Evolutionary conservation across 2,797 vertebrate genomes (phyloP).

Genomic region (Scarus forsteni): DNA sequence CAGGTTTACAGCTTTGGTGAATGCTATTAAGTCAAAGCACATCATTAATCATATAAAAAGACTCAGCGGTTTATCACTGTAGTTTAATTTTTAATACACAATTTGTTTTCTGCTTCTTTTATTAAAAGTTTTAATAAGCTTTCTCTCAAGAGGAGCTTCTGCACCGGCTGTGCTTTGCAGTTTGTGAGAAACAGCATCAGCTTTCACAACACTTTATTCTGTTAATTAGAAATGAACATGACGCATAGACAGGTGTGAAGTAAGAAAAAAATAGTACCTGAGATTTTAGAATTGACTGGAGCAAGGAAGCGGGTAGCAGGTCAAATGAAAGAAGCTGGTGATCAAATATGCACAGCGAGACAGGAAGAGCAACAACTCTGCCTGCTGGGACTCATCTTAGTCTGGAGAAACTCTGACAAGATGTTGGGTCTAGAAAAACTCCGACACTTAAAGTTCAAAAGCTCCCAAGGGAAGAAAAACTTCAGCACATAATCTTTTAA

Average conservation of each 20-base stretch:
- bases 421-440: neutral
- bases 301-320: neutral
- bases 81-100: conserved; percentile 9
- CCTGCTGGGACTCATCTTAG: conserved; percentile 21
- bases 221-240: neutral
- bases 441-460: neutral
- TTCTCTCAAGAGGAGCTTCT: neutral
- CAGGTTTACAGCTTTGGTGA: neutral
- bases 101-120: neutral
- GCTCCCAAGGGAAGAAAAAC: neutral
- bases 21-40: neutral
- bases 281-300: neutral
- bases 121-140: conserved; percentile 11
- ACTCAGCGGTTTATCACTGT: conserved; percentile 1
- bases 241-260: neutral
- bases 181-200: neutral
- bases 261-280: neutral
- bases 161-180: neutral
- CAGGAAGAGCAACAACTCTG: conserved; percentile 2
- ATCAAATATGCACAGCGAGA: conserved; percentile 9
- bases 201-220: neutral
- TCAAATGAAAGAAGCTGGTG: neutral
- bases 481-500: neutral
- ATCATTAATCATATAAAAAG: conserved; percentile 13
- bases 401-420: conserved; percentile 10